Evolutionary conservation across 1,140 invertebrate species (phyloP), one percentile per base, ranked within the genome.

Genomic region (Calephelis virginiensis): DNA sequence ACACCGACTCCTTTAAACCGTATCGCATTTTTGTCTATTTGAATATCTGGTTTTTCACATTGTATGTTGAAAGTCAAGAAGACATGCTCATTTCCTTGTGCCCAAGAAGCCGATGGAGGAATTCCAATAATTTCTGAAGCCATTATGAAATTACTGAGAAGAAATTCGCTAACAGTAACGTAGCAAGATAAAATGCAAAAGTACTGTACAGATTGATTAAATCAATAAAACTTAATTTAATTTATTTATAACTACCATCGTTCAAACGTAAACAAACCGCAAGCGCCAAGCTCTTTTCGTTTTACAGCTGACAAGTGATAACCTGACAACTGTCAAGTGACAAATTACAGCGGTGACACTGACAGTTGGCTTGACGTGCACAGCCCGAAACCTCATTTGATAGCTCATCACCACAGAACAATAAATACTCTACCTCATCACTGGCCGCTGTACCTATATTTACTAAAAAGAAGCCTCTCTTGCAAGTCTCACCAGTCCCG

Each of bases 51-150:
- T 84, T 97, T 94, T 91, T 96, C 96, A 86, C 96, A 97, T 93
- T 98, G 97, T 72, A 99, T 91, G 85, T 96, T 96, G 78, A 99
- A 95, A 59, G 97, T 98, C 62, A 99, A 89, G 88, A 94, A 98
- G 49, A 99, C 89, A 74, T 95, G 89, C 75, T 94, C 93, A 78
- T 93, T 94, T 81, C 96, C 94, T 90, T 99, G 97, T 14, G 98
- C 98, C 98, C 98, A 99, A 80, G 95, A 94, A 49, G 98, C 95
- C 59, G 96, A 94, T 47, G 97, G 97, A 70, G 96, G 95, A 76
- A 93, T 90, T 61, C 77, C 68, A 62, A 78, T 73, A 69, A 70
- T 64, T 92, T 95, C 87, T 65, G 86, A 81, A 81, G 63, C 79
- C 85, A 89, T 89, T 40, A 45, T 73, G 40, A 62, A 56, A 48